Evolutionary conservation across 1,140 invertebrate genomes (phyloP).

Genomic region (Magallana angulata): DNA sequence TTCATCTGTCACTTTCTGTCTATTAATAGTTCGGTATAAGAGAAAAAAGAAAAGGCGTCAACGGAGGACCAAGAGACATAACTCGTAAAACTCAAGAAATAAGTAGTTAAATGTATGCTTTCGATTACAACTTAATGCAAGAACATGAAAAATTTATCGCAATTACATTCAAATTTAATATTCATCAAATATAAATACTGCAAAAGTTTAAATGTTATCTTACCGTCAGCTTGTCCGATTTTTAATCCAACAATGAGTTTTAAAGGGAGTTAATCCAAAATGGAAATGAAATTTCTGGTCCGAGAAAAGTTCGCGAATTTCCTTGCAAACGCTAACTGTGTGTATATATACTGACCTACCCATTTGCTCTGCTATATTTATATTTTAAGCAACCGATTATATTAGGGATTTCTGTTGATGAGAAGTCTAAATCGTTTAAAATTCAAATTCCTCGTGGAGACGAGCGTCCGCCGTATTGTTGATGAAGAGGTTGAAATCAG

Average conservation of each 20-base stretch:
- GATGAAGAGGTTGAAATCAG: slow-evolving; percentile 26
- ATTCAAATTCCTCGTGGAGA: slow-evolving; percentile 29
- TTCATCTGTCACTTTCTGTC: slow-evolving; percentile 13
- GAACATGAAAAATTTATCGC: not conserved
- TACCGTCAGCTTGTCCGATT: not conserved
- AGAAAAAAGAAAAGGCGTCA: slow-evolving; percentile 6
- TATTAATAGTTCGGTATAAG: not conserved
- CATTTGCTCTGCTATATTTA: not conserved
- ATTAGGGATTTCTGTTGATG: not conserved
- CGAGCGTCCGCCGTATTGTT: slow-evolving; percentile 25
- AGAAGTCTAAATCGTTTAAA: slow-evolving; percentile 37
- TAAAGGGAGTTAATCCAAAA: slow-evolving; percentile 21
- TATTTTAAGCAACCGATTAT: not conserved
- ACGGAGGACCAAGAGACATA: not conserved
- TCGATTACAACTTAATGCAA: not conserved
- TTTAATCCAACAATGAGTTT: not conserved
- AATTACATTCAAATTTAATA: not conserved
- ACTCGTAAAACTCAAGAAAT: not conserved
- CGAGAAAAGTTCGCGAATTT: not conserved
- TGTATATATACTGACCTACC: slow-evolving; percentile 11
- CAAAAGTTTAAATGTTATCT: not conserved
- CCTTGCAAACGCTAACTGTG: not conserved
- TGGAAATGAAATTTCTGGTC: not conserved
- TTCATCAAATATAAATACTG: too few species aligned
- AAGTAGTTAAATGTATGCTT: not conserved